Evolutionary conservation across 2,888 invertebrate species (phyloP).

Genomic region (Halictus ligatus): DNA sequence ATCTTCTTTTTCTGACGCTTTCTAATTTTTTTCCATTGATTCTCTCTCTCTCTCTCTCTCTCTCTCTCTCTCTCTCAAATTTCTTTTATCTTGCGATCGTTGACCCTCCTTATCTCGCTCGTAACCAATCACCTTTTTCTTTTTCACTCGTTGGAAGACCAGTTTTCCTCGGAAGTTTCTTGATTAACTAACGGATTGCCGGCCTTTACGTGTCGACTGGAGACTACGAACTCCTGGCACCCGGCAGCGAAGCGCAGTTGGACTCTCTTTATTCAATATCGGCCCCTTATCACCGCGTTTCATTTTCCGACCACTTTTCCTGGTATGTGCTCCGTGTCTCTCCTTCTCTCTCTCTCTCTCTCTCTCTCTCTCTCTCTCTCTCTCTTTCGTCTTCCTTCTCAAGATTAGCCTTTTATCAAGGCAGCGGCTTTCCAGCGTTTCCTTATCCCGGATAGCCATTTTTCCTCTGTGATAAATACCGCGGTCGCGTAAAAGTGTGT

Average conservation of each 20-base stretch:
- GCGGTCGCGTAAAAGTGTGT: neutral
- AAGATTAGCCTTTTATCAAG: constrained; percentile 15
- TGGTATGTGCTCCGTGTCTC: neutral
- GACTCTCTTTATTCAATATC: constrained; percentile 13
- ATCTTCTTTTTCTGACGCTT: neutral
- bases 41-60: too few relatives aligned
- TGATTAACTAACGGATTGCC: constrained; percentile 28
- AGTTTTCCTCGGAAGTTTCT: neutral
- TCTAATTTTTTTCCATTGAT: neutral
- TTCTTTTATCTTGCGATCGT: neutral
- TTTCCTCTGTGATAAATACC: neutral
- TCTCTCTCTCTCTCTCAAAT: neutral
- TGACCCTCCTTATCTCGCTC: neutral
- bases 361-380: neutral
- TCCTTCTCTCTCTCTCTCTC: too few relatives aligned
- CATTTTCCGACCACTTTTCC: constrained; percentile 6
- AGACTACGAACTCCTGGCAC: constrained; percentile 1
- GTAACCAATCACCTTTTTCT: constrained; percentile 30
- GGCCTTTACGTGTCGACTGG: constrained; percentile 13
- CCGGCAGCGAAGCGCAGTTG: neutral
- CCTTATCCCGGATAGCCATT: constrained; percentile 1
- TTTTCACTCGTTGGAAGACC: constrained; percentile 8
- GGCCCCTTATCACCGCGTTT: constrained; percentile 26
- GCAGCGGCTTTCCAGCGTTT: neutral
- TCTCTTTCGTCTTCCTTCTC: constrained; percentile 12